Percentiles rank a stretch among this genome's conserved stretches.
These are phyloP conservation scores for Cassiopea andromeda DNA, from an alignment of 30 jellyfish, hydroid and myxozoan species.

Conservation along the genomic window DNA sequence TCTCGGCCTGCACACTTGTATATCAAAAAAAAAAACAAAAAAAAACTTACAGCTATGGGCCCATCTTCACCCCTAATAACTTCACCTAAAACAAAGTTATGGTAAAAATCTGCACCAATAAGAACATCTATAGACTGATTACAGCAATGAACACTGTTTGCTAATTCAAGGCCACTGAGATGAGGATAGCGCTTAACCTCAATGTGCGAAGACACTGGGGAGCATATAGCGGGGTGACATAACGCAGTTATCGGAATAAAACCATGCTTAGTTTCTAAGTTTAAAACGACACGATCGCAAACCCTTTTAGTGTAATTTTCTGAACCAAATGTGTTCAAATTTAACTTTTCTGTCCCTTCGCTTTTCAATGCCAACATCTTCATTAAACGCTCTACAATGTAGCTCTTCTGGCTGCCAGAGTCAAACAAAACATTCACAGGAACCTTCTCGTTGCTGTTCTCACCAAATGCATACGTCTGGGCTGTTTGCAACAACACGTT, in stretches of 20 bases:
- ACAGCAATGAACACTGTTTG: constrained; percentile 16
- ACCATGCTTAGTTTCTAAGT: constrained; percentile 25
- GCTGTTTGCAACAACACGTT: constrained; percentile 1
- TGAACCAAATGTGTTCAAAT: constrained; percentile 29
- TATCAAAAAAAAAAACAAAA: too few species aligned
- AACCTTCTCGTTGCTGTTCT: constrained; percentile 11
- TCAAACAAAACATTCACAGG: constrained; percentile 7
- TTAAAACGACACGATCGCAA: constrained; percentile 14
- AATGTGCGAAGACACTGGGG: constrained; percentile 8
- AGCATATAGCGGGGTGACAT: not conserved
- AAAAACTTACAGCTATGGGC: constrained; percentile 41
- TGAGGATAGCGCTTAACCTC: not conserved
- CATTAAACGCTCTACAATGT: constrained; percentile 1
- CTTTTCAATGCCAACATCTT: constrained; percentile 1
- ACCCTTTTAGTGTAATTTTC: constrained; percentile 1
- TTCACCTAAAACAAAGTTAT: constrained; percentile 19
- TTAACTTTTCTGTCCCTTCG: not conserved
- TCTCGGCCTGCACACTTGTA: constrained; percentile 35
- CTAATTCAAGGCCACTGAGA: not conserved
- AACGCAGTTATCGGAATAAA: not conserved
- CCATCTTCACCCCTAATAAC: constrained; percentile 38
- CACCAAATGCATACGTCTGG: constrained; percentile 41
- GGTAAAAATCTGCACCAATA: constrained; percentile 8
- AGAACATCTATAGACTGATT: constrained; percentile 18
- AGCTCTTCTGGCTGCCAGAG: constrained; percentile 22